phyloP scores from a whole-genome alignment of 1,140 invertebrate species.

The Leptoteleia sp. region DNA sequence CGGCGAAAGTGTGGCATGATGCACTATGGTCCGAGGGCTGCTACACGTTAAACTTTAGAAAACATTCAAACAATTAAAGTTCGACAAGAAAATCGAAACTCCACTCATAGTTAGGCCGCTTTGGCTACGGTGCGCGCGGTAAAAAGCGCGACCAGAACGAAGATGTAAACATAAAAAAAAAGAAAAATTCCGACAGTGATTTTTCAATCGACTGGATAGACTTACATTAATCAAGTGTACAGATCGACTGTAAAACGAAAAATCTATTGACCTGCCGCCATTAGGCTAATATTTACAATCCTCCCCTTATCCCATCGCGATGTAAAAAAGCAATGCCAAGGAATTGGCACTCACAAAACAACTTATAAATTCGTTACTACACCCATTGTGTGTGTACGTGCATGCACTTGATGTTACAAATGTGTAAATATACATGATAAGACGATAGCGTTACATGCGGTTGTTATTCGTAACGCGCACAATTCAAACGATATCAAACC shows the following conservation, averaged over 20 bases:
- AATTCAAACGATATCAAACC: slow-evolving; percentile 23
- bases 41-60: slow-evolving; percentile 73
- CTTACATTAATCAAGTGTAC: slow-evolving; percentile 43
- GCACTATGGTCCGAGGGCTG: slow-evolving; percentile 75
- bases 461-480: slow-evolving; percentile 45
- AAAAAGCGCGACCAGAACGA: slow-evolving; percentile 21
- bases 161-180: slow-evolving; percentile 28
- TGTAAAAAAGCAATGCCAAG: slow-evolving; percentile 65
- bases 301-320: slow-evolving; percentile 28
- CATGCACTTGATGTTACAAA: slow-evolving; percentile 48
- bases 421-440: slow-evolving; percentile 47
- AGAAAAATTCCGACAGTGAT: slow-evolving; percentile 39
- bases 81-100: slow-evolving; percentile 44
- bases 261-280: slow-evolving; percentile 40
- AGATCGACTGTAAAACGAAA: slow-evolving; percentile 42
- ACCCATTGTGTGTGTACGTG: slow-evolving; percentile 7
- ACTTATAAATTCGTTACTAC: slow-evolving; percentile 26
- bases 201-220: slow-evolving; percentile 53
- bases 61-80: slow-evolving; percentile 48
- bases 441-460: slow-evolving; percentile 41
- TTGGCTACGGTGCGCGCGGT: slow-evolving; percentile 21
- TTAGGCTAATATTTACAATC: slow-evolving; percentile 35
- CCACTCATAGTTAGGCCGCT: slow-evolving; percentile 45
- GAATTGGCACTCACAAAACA: slow-evolving; percentile 61
- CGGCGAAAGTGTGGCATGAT: slow-evolving; percentile 70